phyloP scores from a whole-genome alignment of 2,797 vertebrate genomes.

The Gallinago nigripennis region DNA sequence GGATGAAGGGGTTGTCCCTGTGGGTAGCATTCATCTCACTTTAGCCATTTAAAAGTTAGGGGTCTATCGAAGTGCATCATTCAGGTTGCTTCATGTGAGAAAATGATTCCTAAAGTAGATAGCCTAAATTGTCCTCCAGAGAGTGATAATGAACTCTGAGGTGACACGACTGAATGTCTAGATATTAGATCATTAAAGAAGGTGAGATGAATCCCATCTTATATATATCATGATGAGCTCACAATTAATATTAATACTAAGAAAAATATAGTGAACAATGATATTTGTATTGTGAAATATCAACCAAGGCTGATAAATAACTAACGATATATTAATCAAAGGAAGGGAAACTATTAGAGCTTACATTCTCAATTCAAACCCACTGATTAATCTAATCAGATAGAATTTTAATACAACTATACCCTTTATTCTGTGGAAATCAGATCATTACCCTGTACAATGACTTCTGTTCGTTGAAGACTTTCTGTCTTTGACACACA shows the following conservation, averaged over 20 bases:
- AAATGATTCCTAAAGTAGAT: not conserved
- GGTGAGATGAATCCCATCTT: not conserved
- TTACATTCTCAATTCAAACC: not conserved
- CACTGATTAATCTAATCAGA: not conserved
- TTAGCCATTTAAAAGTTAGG: slow-evolving; percentile 14
- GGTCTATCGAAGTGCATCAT: not conserved
- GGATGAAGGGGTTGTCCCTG: not conserved
- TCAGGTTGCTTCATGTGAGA: slow-evolving; percentile 12
- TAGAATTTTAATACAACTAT: not conserved
- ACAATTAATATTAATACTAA: not conserved
- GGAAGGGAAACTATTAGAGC: not conserved
- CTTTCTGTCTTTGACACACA: not conserved
- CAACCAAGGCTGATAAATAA: not conserved
- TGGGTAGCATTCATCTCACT: slow-evolving; percentile 9
- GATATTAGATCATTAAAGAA: slow-evolving; percentile 20
- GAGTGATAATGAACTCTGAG: slow-evolving; percentile 27
- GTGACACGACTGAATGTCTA: not conserved
- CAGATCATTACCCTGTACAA: not conserved
- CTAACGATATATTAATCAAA: not conserved
- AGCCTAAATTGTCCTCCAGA: slow-evolving; percentile 14
- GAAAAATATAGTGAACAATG: not conserved
- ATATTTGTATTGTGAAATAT: not conserved
- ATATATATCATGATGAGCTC: not conserved
- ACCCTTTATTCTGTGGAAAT: not conserved
- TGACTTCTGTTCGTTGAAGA: not conserved